A percentile compares a stretch with the other conserved stretches of the same genome.
Conservation (phyloP, 2,888 invertebrate species). For the Atethmia centrago region DNA sequence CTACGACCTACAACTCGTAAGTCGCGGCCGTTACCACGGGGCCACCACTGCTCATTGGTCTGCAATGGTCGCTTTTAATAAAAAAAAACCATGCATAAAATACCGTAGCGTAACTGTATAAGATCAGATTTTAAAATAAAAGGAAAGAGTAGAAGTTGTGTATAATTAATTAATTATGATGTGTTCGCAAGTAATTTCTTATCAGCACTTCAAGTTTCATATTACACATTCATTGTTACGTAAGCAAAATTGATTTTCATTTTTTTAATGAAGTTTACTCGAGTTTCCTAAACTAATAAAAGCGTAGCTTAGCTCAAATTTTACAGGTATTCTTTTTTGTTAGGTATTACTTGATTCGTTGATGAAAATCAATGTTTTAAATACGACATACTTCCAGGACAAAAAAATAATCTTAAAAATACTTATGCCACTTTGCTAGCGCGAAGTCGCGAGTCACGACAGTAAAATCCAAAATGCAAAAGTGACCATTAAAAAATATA, state of each 20-base stretch:
- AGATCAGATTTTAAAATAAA: constrained; percentile 12
- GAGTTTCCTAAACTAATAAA: neutral
- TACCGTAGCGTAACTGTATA: constrained; percentile 8
- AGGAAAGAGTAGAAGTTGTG: constrained; percentile 5
- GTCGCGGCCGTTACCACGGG: too few relatives aligned
- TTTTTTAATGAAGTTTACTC: constrained; percentile 2
- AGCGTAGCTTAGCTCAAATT: neutral
- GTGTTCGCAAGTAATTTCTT: constrained; percentile 44
- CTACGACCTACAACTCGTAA: too few relatives aligned
- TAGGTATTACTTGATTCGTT: neutral
- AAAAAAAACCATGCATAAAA: neutral
- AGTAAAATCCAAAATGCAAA: constrained; percentile 4
- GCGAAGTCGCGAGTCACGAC: neutral
- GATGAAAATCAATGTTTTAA: too few relatives aligned
- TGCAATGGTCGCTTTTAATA: neutral
- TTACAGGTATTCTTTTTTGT: neutral
- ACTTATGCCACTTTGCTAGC: constrained; percentile 28
- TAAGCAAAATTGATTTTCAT: too few relatives aligned
- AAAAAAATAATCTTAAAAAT: constrained; percentile 6
- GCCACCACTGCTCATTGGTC: too few relatives aligned
- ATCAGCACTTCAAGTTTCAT: constrained; percentile 46
- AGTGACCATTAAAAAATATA: constrained; percentile 13
- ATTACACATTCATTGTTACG: constrained; percentile 35
- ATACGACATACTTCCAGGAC: fast-evolving
- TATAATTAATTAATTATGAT: too few relatives aligned